Conservation (phyloP, 2,113 vertebrate species). For the Stegastes partitus region DNA sequence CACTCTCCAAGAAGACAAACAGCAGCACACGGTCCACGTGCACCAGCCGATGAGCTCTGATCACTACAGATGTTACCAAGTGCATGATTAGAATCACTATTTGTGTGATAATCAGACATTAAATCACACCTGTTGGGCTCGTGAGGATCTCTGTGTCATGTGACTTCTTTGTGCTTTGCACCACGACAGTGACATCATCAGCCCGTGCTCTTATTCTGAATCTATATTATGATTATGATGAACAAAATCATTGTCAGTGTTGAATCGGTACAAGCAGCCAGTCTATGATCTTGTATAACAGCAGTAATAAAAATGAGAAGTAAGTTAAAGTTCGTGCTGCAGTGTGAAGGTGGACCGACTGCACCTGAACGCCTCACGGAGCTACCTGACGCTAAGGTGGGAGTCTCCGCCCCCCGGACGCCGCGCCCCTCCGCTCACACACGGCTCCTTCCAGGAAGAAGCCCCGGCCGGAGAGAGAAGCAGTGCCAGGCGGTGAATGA, state of each 20-base stretch:
- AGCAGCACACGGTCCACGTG: not conserved
- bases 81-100: not conserved
- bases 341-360: not conserved
- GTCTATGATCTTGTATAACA: no score
- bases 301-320: no score
- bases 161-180: not conserved
- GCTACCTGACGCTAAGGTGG: conserved; percentile 61
- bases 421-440: conserved; percentile 59
- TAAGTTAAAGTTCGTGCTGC: no score
- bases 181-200: not conserved
- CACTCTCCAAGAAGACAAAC: conserved; percentile 17
- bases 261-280: no score
- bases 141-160: no score
- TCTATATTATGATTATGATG: not conserved
- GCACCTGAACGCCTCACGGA: conserved; percentile 30
- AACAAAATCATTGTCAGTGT: no score
- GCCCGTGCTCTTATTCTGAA: not conserved
- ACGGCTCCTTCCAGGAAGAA: conserved; percentile 78
- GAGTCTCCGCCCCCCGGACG: conserved; percentile 46
- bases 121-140: not conserved
- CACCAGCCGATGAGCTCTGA: not conserved
- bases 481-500: conserved; percentile 1
- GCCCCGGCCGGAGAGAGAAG: conserved; percentile 8
- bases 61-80: rapidly evolving
- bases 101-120: not conserved